Percentiles rank a stretch among this genome's conserved stretches.
Evolutionary conservation across 2,113 vertebrate species (phyloP).

Genomic region (Channa maculata): DNA sequence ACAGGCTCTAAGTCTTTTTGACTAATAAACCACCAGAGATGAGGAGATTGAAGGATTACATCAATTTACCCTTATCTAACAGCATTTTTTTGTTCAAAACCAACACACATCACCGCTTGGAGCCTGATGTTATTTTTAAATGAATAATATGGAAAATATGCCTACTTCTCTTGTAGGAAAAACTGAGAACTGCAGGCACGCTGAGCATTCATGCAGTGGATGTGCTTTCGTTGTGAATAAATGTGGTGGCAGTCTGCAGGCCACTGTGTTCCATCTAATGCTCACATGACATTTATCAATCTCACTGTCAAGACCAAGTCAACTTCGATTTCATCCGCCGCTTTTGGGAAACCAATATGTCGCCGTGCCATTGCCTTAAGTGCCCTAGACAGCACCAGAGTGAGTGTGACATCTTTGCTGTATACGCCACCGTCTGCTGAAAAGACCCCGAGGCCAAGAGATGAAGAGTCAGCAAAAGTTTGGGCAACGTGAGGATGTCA

Average conservation of each 20-base stretch:
- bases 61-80: too few species aligned
- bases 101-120: neutral
- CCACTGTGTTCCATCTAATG: conserved; percentile 28
- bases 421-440: conserved; percentile 48
- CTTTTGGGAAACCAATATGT: conserved; percentile 46
- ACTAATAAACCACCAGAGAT: too few species aligned
- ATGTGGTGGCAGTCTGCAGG: conserved; percentile 4
- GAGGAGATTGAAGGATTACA: too few species aligned
- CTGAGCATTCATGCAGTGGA: neutral
- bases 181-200: neutral
- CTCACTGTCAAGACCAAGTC: conserved; percentile 58
- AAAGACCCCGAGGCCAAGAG: conserved; percentile 55
- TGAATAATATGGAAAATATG: neutral
- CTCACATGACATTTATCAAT: conserved; percentile 57
- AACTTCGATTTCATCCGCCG: conserved; percentile 57
- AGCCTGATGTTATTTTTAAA: neutral
- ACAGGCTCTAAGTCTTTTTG: neutral
- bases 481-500: conserved; percentile 16
- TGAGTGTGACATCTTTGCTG: conserved; percentile 56
- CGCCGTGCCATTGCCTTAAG: conserved; percentile 40
- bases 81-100: too few species aligned
- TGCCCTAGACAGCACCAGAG: conserved; percentile 52
- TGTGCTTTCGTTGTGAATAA: conserved; percentile 19
- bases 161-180: neutral
- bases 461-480: conserved; percentile 63